A percentile compares a stretch with the other conserved stretches of the same genome.
These are phyloP conservation scores for Forficula auricularia DNA, from an alignment of 1,140 invertebrate species.

Conservation along the genomic window DNA sequence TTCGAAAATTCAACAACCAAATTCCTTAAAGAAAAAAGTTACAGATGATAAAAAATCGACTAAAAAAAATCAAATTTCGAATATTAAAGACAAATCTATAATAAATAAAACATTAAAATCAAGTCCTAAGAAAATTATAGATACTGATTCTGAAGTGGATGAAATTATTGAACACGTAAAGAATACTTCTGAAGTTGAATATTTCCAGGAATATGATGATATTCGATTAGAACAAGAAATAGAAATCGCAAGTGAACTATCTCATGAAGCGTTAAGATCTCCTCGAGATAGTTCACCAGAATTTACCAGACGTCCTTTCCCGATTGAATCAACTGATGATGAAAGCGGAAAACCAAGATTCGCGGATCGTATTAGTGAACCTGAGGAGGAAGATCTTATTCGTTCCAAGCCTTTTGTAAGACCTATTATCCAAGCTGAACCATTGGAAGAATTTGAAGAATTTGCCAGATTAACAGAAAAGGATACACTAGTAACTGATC, in stretches of 20 bases:
- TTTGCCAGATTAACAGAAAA: no score
- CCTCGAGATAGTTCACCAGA: no score
- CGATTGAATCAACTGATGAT: slow-evolving; percentile 29
- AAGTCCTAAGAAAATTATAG: slow-evolving; percentile 1
- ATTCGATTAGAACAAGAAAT: slow-evolving; percentile 12
- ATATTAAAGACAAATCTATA: no score
- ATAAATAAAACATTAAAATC: slow-evolving; percentile 4
- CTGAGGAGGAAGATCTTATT: slow-evolving; percentile 36
- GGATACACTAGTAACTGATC: slow-evolving; percentile 16
- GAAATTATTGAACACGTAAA: background rate
- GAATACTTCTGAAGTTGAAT: slow-evolving; percentile 5
- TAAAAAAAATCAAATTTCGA: slow-evolving; percentile 1
- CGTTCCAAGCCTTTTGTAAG: slow-evolving; percentile 17
- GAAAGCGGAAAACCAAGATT: slow-evolving; percentile 42
- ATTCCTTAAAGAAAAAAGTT: background rate
- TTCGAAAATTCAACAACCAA: no score
- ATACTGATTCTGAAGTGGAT: slow-evolving; percentile 12
- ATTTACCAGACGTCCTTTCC: slow-evolving; percentile 24
- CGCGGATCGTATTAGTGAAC: slow-evolving; percentile 49
- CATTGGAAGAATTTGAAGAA: no score
- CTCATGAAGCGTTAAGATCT: slow-evolving; percentile 30
- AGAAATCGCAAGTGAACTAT: slow-evolving; percentile 36
- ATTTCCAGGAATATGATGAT: slow-evolving; percentile 13
- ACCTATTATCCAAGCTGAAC: background rate
- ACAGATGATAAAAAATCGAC: background rate